These are phyloP conservation scores for Cheilosia impressa DNA, from an alignment of 2,888 invertebrate species.

Conservation along the genomic window DNA sequence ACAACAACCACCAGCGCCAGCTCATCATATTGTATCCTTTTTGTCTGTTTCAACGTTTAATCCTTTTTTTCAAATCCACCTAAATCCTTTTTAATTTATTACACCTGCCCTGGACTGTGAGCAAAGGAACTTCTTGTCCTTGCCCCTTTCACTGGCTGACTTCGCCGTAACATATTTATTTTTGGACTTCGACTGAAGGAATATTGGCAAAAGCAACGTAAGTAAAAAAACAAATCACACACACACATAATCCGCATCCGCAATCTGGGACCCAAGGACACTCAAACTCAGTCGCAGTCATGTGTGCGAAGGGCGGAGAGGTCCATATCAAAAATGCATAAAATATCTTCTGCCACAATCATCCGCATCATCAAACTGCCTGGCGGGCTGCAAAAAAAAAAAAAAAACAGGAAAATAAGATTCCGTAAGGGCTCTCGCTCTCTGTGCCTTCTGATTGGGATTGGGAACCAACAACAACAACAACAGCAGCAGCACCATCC, in stretches of 20 bases:
- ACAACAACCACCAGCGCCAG: constrained; percentile 22
- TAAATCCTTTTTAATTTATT: constrained; percentile 73
- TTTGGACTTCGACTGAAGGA: constrained; percentile 63
- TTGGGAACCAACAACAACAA: not conserved
- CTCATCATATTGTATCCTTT: constrained; percentile 67
- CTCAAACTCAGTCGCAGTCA: constrained; percentile 43
- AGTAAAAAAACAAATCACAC: not conserved
- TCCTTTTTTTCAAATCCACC: constrained; percentile 64
- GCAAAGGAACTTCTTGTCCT: constrained; percentile 6
- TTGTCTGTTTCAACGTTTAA: constrained; percentile 46
- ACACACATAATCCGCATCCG: constrained; percentile 64
- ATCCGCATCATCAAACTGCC: constrained; percentile 71
- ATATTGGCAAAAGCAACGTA: constrained; percentile 45
- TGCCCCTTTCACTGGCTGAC: not conserved
- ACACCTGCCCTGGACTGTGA: constrained; percentile 64
- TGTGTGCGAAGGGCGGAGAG: constrained; percentile 32
- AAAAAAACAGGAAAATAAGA: constrained; percentile 58
- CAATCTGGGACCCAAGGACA: constrained; percentile 73
- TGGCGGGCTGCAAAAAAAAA: constrained; percentile 62
- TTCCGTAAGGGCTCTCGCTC: constrained; percentile 36
- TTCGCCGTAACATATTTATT: constrained; percentile 52
- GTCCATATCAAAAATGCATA: constrained; percentile 69
- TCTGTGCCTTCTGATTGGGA: constrained; percentile 40
- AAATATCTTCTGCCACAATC: constrained; percentile 74
- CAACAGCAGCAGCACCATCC: constrained; percentile 33